Conservation (phyloP, 2,113 vertebrate genomes). For the Okapia johnstoni region DNA sequence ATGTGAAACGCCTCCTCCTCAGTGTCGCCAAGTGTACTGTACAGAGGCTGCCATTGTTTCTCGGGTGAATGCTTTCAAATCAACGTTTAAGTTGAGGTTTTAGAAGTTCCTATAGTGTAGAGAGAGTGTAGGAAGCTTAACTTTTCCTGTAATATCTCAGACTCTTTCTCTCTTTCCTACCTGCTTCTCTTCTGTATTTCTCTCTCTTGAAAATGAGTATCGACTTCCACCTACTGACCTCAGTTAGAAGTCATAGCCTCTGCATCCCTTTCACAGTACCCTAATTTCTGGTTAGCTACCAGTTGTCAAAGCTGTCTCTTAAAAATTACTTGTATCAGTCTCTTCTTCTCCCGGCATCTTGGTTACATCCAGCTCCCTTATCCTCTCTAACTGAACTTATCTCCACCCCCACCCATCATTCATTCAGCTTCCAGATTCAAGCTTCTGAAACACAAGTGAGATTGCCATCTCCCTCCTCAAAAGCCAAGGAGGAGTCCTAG, state of each 20-base stretch:
- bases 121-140: neutral
- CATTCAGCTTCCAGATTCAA: neutral
- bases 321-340: neutral
- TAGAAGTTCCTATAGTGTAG: neutral
- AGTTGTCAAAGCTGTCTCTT: neutral
- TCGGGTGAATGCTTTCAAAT: neutral
- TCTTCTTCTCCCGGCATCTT: neutral
- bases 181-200: neutral
- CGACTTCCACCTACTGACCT: neutral
- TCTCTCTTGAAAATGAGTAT: neutral
- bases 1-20: neutral
- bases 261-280: neutral
- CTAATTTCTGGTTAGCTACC: neutral
- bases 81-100: neutral
- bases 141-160: neutral
- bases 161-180: neutral
- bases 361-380: neutral
- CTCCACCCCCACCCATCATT: neutral
- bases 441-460: neutral
- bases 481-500: neutral
- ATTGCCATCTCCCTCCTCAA: neutral
- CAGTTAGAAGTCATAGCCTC: neutral
- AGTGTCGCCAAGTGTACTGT: neutral
- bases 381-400: neutral
- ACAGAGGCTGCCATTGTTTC: neutral